Percentiles rank a stretch among this genome's conserved stretches.
These are phyloP conservation scores for Triplophysa rosa DNA, from an alignment of 2,113 vertebrate genomes.

Conservation along the genomic window DNA sequence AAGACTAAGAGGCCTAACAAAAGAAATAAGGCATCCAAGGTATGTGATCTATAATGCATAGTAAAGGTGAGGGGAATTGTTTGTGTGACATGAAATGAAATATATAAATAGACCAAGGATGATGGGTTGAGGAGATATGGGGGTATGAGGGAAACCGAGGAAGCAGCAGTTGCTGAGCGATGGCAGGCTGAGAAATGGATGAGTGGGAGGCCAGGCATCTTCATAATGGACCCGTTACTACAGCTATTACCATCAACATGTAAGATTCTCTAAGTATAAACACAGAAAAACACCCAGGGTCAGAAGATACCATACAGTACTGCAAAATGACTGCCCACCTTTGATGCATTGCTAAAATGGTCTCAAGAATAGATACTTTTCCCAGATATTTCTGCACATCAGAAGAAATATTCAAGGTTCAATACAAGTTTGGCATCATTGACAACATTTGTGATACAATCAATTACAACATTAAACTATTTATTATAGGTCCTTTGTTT, in stretches of 20 bases:
- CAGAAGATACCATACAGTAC: conserved; percentile 17
- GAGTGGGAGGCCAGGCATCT: conserved; percentile 43
- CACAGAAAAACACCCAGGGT: neutral
- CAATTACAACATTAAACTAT: neutral
- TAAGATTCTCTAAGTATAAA: conserved; percentile 26
- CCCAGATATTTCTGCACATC: neutral
- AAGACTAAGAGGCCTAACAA: neutral
- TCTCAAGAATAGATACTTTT: neutral
- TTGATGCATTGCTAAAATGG: conserved; percentile 9
- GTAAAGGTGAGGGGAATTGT: conserved; percentile 16
- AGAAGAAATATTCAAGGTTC: neutral
- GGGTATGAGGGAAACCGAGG: conserved; percentile 43
- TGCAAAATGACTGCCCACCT: conserved; percentile 1
- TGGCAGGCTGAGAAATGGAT: conserved; percentile 36
- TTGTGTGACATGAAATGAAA: conserved; percentile 8
- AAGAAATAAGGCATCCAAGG: conserved; percentile 41
- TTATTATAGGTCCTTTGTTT: no score
- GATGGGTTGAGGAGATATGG: neutral
- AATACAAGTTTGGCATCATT: neutral
- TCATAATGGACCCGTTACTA: conserved; percentile 42
- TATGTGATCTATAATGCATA: conserved; percentile 43
- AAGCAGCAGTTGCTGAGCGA: conserved; percentile 40
- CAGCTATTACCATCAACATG: conserved; percentile 36
- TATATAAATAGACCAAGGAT: conserved; percentile 27
- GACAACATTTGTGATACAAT: neutral